Evolutionary conservation across 2,113 vertebrate species (phyloP).

Genomic region (cat (Felis catus)): DNA sequence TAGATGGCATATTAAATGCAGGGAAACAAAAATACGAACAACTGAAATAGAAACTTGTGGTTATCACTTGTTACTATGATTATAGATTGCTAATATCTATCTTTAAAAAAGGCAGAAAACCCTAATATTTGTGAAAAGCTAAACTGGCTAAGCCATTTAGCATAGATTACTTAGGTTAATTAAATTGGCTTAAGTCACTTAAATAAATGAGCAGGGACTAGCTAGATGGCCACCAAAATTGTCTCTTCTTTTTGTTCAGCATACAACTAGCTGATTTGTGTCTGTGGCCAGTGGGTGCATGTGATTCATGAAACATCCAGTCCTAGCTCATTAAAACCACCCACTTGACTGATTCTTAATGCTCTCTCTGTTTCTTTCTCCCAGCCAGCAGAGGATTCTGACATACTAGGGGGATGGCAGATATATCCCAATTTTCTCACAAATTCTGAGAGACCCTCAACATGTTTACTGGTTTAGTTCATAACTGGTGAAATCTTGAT

Average conservation of each 20-base stretch:
- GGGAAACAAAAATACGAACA: neutral
- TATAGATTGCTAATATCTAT: neutral
- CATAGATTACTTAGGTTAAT: neutral
- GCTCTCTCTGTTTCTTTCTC: neutral
- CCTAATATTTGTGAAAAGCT: neutral
- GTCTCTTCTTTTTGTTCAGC: neutral
- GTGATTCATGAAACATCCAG: neutral
- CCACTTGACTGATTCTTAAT: neutral
- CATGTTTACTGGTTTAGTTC: neutral
- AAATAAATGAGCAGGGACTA: neutral
- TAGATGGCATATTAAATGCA: neutral
- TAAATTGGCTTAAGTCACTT: neutral
- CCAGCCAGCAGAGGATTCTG: neutral
- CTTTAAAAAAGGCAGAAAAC: neutral
- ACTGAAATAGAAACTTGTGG: neutral
- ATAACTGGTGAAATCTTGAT: neutral
- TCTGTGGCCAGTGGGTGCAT: neutral
- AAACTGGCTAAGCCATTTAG: neutral
- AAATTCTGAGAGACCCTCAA: neutral
- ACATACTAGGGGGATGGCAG: neutral
- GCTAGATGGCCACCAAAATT: neutral
- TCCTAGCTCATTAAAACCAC: neutral
- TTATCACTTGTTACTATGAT: neutral
- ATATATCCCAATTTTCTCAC: neutral
- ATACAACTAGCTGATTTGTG: neutral